Evolutionary conservation across 2,113 vertebrate genomes (phyloP).

Genomic region (Equus przewalskii): DNA sequence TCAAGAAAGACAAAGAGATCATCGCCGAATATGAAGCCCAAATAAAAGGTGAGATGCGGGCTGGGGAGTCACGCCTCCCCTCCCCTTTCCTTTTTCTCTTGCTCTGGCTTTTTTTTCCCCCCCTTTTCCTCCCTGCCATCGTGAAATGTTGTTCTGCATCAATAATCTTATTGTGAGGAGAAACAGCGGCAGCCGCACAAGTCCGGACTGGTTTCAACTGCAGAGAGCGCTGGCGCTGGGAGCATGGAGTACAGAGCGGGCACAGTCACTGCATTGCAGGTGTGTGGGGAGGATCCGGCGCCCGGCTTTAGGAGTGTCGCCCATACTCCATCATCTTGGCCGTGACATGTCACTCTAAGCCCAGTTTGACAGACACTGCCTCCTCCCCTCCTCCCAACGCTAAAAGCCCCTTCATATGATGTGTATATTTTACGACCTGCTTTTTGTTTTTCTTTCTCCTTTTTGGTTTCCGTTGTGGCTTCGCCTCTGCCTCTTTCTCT

Average conservation of each 20-base stretch:
- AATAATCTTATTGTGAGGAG: slow-evolving; percentile 77
- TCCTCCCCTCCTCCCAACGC: neutral
- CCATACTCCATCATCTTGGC: slow-evolving; percentile 69
- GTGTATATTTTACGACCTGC: neutral
- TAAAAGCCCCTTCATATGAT: neutral
- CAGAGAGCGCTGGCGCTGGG: slow-evolving; percentile 39
- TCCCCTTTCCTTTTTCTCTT: neutral
- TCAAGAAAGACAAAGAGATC: slow-evolving; percentile 99
- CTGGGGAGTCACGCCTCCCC: slow-evolving; percentile 29
- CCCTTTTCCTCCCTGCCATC: slow-evolving; percentile 55
- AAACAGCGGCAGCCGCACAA: slow-evolving; percentile 43
- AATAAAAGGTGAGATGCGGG: slow-evolving; percentile 93
- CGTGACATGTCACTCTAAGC: slow-evolving; percentile 62
- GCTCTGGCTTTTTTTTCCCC: neutral
- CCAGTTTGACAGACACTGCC: slow-evolving; percentile 62
- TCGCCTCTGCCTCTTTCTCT: slow-evolving; percentile 44
- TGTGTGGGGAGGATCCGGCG: slow-evolving; percentile 74
- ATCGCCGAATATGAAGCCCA: slow-evolving; percentile 97
- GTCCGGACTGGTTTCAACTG: slow-evolving; percentile 62
- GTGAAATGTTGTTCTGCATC: slow-evolving; percentile 75
- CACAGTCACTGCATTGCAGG: slow-evolving; percentile 86
- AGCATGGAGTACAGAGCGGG: slow-evolving; percentile 45
- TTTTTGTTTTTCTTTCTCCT: neutral
- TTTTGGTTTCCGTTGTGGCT: slow-evolving; percentile 43
- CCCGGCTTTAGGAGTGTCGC: slow-evolving; percentile 71